phyloP scores from a whole-genome alignment of 2,888 invertebrate species.

The Hermodice carunculata region DNA sequence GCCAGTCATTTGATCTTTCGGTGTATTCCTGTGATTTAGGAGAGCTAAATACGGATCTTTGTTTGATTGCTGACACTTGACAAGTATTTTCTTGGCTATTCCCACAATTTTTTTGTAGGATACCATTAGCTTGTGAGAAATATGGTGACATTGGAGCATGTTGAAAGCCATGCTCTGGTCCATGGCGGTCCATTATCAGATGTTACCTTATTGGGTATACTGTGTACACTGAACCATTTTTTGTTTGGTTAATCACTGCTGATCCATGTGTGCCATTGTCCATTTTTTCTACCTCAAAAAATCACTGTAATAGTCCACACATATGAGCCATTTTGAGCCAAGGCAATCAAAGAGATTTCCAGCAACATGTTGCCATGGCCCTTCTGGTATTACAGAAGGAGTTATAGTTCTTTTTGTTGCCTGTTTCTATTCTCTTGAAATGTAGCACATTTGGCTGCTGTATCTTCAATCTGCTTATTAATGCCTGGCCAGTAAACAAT shows the following conservation, averaged over 20 bases:
- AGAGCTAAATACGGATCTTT: slow-evolving; percentile 24
- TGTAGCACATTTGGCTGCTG: no score
- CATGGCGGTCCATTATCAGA: slow-evolving; percentile 30
- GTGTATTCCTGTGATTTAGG: slow-evolving; percentile 24
- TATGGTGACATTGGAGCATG: slow-evolving; percentile 11
- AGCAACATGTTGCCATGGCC: slow-evolving; percentile 25
- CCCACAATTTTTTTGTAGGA: slow-evolving; percentile 23
- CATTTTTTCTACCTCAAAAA: slow-evolving; percentile 22
- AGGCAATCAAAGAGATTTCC: slow-evolving; percentile 27
- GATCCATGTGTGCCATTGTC: background rate
- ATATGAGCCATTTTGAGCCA: slow-evolving; percentile 18
- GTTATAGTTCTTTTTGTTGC: background rate
- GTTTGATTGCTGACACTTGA: slow-evolving; percentile 2
- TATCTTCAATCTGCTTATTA: slow-evolving; percentile 11
- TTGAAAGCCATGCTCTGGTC: slow-evolving; percentile 13
- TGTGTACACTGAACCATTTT: slow-evolving; percentile 23
- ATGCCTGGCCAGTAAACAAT: slow-evolving; percentile 12
- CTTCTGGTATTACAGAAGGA: slow-evolving; percentile 8
- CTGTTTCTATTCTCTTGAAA: slow-evolving; percentile 7
- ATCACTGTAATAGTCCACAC: slow-evolving; percentile 25
- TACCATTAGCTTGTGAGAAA: slow-evolving; percentile 24
- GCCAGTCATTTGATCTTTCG: slow-evolving; percentile 22
- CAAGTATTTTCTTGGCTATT: slow-evolving; percentile 24
- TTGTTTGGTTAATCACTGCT: slow-evolving; percentile 18
- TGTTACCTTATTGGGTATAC: slow-evolving; percentile 18